Evolutionary conservation across 1,140 invertebrate species (phyloP), one percentile per base, ranked within the genome.

Genomic region (Octopus sinensis): DNA sequence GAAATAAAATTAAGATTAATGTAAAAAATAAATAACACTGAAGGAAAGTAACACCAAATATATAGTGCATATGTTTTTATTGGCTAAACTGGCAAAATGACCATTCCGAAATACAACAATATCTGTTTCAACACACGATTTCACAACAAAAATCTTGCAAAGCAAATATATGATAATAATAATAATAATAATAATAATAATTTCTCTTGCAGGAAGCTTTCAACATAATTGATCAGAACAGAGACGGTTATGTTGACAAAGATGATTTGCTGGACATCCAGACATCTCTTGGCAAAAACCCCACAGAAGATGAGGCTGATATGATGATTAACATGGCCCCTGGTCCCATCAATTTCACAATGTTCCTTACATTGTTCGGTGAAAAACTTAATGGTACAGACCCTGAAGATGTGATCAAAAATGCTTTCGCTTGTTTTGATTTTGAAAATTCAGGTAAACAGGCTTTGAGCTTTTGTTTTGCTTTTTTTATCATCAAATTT

Each of bases 261-360:
- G 97, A 98, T 91, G 98, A 99, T 91, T 92, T 99, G 5, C 96
- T 98, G 91, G 98, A 99, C 88, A 99, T 99, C 96, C 93, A 99
- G 79, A 98, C 98, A n/a, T 99, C 97, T 77, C 92, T 99, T 23
- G 92, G 92, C 5, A 93, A 93, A 83, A 91, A 93, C 86, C 91
- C 92, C 3, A 90, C 88, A 12, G 92, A 93, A 77, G 87, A 90
- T 10, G 92, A 92, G 82, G 86, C 93, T 9, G 92, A 93, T 73
- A 86, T 87, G 51, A 93, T 93, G 93, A 92, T 93, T 83, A 90
- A 89, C 79, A 92, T 93, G 86, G 93, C 93, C 5, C 92, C 93
- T 0, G 93, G 93, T 71, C 97, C 90, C 53, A 92, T 93, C 80
- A 93, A 93, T 86, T 93, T 93, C 86, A 93, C 93, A 10, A 93